These are phyloP conservation scores for Thyatira batis DNA, from an alignment of 2,888 invertebrate species.

Conservation along the genomic window DNA sequence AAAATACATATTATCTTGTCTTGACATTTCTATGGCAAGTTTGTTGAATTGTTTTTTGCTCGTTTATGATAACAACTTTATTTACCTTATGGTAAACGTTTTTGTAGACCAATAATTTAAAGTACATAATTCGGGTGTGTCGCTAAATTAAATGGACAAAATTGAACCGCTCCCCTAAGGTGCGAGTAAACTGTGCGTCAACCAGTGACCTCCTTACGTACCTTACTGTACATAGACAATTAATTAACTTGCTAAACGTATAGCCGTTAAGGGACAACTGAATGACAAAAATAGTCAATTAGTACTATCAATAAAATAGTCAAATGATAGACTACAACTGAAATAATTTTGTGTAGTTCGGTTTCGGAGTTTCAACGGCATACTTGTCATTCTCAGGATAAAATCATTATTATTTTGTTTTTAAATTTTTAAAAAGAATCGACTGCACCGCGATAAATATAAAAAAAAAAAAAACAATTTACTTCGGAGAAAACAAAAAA, in stretches of 20 bases:
- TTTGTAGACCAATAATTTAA: background rate
- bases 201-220: slow-evolving; percentile 22
- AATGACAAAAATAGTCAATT: background rate
- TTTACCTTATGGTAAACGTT: background rate
- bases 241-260: slow-evolving; percentile 4
- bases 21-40: no score
- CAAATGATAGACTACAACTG: background rate
- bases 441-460: no score
- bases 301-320: no score
- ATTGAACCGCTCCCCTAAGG: slow-evolving; percentile 37
- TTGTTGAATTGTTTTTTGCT: background rate
- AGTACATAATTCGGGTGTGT: background rate
- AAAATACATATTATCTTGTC: no score
- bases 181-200: slow-evolving; percentile 37
- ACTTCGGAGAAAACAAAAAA: no score
- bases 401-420: no score
- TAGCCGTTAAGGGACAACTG: background rate
- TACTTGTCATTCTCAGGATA: no score
- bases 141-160: slow-evolving; percentile 16
- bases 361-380: no score
- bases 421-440: no score
- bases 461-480: no score
- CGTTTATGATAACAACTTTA: background rate
- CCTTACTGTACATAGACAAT: slow-evolving; percentile 18
- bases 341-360: no score